Conservation (phyloP, 2,888 invertebrate species). For the Eristalinus aeneus region DNA sequence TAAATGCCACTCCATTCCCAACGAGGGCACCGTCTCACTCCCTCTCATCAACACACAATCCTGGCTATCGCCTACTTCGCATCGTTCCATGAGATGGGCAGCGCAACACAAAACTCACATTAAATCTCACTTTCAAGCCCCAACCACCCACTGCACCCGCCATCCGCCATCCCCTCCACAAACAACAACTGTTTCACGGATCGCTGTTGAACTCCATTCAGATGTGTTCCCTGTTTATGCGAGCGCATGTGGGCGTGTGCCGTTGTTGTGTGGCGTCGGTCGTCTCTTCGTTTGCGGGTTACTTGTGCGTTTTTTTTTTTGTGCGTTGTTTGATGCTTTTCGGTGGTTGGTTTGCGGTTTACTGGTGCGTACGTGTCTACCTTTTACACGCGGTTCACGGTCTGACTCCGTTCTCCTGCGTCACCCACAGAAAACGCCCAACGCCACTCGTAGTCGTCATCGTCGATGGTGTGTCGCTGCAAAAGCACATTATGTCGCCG, state of each 20-base stretch:
- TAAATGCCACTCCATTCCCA: conserved; percentile 5
- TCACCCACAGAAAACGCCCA: background rate
- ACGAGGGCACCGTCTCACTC: background rate
- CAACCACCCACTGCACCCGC: background rate
- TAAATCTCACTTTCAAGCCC: conserved; percentile 49
- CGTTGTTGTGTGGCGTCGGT: background rate
- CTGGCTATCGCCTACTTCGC: background rate
- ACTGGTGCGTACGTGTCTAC: conserved; percentile 64
- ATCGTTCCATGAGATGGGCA: background rate
- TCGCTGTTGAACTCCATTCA: conserved; percentile 33
- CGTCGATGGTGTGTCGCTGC: background rate
- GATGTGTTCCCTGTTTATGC: background rate
- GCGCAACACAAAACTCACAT: conserved; percentile 28
- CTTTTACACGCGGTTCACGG: conserved; percentile 44
- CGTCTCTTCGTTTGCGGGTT: background rate
- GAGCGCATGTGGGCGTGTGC: background rate
- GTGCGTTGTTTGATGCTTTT: conserved; percentile 27
- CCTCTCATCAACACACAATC: conserved; percentile 46
- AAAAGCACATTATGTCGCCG: conserved; percentile 19
- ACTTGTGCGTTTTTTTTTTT: background rate
- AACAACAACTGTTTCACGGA: conserved; percentile 20
- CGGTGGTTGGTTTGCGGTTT: conserved; percentile 65
- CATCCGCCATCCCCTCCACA: background rate
- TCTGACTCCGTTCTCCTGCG: background rate
- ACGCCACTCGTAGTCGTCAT: background rate